A percentile compares a stretch with the other conserved stretches of the same genome.
Conservation (phyloP, 2,113 vertebrate genomes). For the Micromys minutus region DNA sequence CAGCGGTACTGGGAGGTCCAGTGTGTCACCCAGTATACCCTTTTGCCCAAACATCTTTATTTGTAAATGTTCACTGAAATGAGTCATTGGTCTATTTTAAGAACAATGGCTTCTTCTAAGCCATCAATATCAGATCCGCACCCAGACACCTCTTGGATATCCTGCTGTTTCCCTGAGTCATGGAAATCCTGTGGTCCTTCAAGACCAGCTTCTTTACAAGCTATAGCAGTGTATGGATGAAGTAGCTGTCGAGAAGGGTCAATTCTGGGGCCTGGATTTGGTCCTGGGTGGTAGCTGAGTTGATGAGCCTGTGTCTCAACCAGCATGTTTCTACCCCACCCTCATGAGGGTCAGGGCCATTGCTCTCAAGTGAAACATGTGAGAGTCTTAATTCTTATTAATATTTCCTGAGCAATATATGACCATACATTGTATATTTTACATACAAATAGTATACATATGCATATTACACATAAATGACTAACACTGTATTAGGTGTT, state of each 20-base stretch:
- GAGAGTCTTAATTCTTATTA: not conserved
- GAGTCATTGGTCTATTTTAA: not conserved
- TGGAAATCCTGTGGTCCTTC: not conserved
- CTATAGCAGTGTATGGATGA: not conserved
- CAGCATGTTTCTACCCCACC: not conserved
- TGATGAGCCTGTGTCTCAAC: not conserved
- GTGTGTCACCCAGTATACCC: not conserved
- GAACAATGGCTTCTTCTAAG: not conserved
- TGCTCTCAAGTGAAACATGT: not conserved
- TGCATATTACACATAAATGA: not conserved
- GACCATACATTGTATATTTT: too few relatives aligned
- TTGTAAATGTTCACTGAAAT: not conserved
- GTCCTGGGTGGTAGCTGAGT: not conserved
- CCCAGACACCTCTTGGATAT: not conserved
- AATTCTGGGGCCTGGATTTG: not conserved
- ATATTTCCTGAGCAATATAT: not conserved
- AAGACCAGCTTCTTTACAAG: not conserved
- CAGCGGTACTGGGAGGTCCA: not conserved
- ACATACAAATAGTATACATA: too few relatives aligned
- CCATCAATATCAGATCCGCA: not conserved
- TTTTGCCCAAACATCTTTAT: not conserved
- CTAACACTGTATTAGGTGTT: not conserved
- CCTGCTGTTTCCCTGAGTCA: not conserved
- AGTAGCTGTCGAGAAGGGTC: not conserved
- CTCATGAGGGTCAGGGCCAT: not conserved